Evolutionary conservation across 2,113 vertebrate species (phyloP).

Genomic region (Donacobius atricapilla): DNA sequence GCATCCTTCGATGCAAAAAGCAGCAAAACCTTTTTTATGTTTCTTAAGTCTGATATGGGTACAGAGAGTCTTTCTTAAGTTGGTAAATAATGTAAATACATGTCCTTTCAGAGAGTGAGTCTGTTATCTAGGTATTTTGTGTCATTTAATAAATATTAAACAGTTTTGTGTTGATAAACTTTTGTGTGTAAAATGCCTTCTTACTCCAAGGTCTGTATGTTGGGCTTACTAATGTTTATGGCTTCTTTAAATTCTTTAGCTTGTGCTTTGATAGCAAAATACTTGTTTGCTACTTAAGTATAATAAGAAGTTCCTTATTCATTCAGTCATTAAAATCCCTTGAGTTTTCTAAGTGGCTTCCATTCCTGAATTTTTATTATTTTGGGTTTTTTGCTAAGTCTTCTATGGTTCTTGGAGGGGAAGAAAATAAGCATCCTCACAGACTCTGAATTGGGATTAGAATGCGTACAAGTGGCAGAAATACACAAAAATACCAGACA

Average conservation of each 20-base stretch:
- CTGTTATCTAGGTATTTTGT: constrained; percentile 79
- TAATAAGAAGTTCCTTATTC: constrained; percentile 26
- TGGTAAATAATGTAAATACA: constrained; percentile 80
- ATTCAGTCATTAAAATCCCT: constrained; percentile 48
- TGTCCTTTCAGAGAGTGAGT: constrained; percentile 75
- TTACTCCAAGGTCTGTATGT: constrained; percentile 32
- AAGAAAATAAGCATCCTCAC: background rate
- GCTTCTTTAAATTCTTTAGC: constrained; percentile 25
- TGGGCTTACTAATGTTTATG: constrained; percentile 38
- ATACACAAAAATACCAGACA: background rate
- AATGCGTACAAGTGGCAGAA: background rate
- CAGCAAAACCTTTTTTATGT: constrained; percentile 70
- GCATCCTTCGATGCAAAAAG: constrained; percentile 66
- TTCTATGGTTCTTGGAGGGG: background rate
- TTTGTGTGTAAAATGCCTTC: constrained; percentile 51
- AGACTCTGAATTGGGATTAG: background rate
- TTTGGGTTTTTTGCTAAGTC: background rate
- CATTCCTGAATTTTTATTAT: constrained; percentile 23
- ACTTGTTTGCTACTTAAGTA: constrained; percentile 40
- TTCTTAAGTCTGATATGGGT: constrained; percentile 72
- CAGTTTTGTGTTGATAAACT: constrained; percentile 75
- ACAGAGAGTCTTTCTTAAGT: constrained; percentile 74
- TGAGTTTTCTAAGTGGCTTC: constrained; percentile 58
- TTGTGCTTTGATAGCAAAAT: constrained; percentile 20
- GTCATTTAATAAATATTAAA: constrained; percentile 81